Base-by-base conservation (phyloP, 2,797 vertebrate species). In the Gymnopithys bicolor region DNA sequence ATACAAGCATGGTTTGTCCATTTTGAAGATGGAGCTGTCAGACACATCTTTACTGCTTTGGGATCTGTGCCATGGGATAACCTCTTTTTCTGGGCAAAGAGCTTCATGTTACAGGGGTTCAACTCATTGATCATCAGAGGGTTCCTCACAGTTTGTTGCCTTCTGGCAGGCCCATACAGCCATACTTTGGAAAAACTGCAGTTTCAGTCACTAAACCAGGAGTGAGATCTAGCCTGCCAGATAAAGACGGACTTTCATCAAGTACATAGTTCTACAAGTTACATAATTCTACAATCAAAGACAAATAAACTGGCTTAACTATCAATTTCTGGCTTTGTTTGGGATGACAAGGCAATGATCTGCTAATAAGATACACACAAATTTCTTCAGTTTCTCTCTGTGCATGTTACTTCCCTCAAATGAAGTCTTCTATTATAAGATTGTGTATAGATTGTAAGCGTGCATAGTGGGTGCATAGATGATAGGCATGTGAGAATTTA, bases 401-500 rank as follows among this genome's bases (percentile, higher is more conserved):
- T 30, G 25, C 19, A 3, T 8, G 3, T n/a, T n/a, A n/a, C 28
- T 59, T 70, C 5, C 6, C 16, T 27, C 6, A 45, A 60, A 79
- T 30, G 5, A 79, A 37, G 18, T 35, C 32, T 71, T 17, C 9
- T 7, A 46, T 46, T 22, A 45, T 10, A 74, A 52, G 67, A 76
- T 0, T 45, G 5, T 4, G 0, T 37, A 15, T 4, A n/a, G 33
- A n/a, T 2, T 33, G 13, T 21, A 8, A 45, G 14, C 11, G 25
- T 75, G 43, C 43, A 10, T 10, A 43, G 27, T 43, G 66, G 35
- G 53, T 7, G 7, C 0, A 1, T 0, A 11, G 21, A 49, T 49
- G 10, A 14, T 5, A 49, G 32, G 35, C 23, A 14, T 1, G 2
- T 13, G 11, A 59, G 25, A 77, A 80, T 25, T 60, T 33, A 39